Evolutionary conservation across 2,797 vertebrate genomes (phyloP).

Genomic region (Pangasius mekongensis): DNA sequence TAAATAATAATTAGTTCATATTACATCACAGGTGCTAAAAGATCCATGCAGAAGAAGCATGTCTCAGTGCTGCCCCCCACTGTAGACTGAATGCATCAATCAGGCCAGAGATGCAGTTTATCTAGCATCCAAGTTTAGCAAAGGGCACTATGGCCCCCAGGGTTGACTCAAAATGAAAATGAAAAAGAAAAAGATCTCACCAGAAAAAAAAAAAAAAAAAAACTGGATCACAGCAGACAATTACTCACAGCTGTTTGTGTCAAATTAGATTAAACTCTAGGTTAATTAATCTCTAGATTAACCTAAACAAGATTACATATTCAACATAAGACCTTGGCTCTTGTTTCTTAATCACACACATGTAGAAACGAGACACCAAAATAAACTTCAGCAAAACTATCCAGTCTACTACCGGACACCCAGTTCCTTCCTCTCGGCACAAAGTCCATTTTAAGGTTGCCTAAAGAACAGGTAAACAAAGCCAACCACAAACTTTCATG

Average conservation of each 20-base stretch:
- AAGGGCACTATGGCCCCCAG: background rate
- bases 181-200: background rate
- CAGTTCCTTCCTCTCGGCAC: background rate
- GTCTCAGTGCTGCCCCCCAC: constrained; percentile 52
- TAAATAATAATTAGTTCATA: background rate
- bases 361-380: background rate
- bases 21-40: background rate
- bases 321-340: background rate
- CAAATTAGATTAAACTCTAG: background rate
- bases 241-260: background rate
- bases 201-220: background rate
- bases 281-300: background rate
- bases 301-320: background rate
- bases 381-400: background rate
- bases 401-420: background rate
- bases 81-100: constrained; percentile 28
- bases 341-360: background rate
- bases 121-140: background rate
- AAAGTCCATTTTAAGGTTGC: background rate
- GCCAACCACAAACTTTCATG: background rate
- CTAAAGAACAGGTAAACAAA: background rate
- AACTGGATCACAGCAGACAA: background rate
- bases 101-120: background rate
- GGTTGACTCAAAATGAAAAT: background rate
- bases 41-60: constrained; percentile 5